Evolutionary conservation across 2,797 vertebrate genomes (phyloP), one percentile per base, ranked within the genome.

Genomic region (Spheniscus humboldti): DNA sequence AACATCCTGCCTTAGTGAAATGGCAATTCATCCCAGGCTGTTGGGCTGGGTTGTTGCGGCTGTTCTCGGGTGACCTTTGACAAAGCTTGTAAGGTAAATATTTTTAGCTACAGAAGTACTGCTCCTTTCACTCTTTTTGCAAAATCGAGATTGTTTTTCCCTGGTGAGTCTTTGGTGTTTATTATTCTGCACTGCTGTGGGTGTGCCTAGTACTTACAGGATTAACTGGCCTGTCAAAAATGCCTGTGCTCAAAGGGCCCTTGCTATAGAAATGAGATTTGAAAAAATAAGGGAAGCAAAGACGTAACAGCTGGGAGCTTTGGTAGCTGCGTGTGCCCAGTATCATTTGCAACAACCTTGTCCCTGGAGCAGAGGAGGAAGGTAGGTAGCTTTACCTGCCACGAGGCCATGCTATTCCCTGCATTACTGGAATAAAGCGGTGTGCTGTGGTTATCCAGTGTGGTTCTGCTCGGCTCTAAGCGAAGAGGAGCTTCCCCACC

Each of bases 371-470:
- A 76, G 74, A 45, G 20, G 52, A 55, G 56, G 80, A 66, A 31
- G 53, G 41, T 9, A 22, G 23, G 85, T 27, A 33, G 43, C n/a
- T 77, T 33, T 37, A 52, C 67, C 39, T 88, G 72, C 27, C 10
- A 0, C 0, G 1, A 43, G 43, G 22, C 64, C 0, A 0, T 31
- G 83, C 74, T 76, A 0, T 47, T 62, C 47, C 35, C n/a, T 1
- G 25, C 10, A 25, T 27, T 43, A 6, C 2, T 18, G 55, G 35
- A 12, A 31, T 41, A 64, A 19, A 56, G 39, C 15, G 2, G 5
- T 3, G 10, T 20, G 56, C 50, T 60, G 43, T 13, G 50, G 8
- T 53, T 50, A 20, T 10, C 28, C 18, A 6, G 48, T 3, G 9
- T 16, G 41, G 50, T 39, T 85, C 71, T 62, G 35, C 67, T 63